Percentiles rank a stretch among this genome's conserved stretches.
These are phyloP conservation scores for Drosophila sechellia DNA, from an alignment of 1,140 invertebrate genomes.

Conservation along the genomic window DNA sequence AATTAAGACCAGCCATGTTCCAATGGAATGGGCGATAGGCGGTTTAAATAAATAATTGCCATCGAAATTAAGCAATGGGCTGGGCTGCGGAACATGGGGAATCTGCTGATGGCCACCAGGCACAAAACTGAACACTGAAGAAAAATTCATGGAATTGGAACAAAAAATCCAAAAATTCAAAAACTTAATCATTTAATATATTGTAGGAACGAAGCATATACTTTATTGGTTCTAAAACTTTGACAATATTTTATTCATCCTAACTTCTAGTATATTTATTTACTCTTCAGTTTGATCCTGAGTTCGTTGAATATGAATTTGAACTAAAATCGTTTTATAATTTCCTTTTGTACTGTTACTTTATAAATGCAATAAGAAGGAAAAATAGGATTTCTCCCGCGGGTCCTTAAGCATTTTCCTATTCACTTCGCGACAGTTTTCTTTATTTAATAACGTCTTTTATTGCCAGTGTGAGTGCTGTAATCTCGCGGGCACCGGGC, in stretches of 20 bases:
- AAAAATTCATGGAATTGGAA: background rate
- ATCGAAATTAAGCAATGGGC: constrained; percentile 74
- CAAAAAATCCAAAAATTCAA: too few species aligned
- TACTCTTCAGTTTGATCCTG: too few species aligned
- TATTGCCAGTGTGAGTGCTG: constrained; percentile 25
- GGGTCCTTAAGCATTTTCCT: background rate
- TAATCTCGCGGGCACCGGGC: constrained; percentile 53
- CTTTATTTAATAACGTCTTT: background rate
- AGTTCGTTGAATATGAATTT: too few species aligned
- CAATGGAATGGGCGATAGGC: constrained; percentile 46
- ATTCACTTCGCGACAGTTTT: background rate
- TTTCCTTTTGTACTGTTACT: too few species aligned
- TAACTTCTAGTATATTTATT: too few species aligned
- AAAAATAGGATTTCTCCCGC: background rate
- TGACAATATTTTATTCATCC: too few species aligned
- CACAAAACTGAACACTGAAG: constrained; percentile 7
- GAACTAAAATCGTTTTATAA: too few species aligned
- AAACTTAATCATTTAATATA: too few species aligned
- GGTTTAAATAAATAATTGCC: constrained; percentile 83
- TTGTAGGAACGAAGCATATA: too few species aligned
- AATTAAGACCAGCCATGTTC: constrained; percentile 68
- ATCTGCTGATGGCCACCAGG: constrained; percentile 1
- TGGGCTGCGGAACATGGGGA: constrained; percentile 8
- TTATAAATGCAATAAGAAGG: too few species aligned
- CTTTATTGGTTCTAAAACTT: too few species aligned